A percentile compares a stretch with the other conserved stretches of the same genome.
Conservation (phyloP, 2,113 vertebrate genomes). For the Odocoileus hemionus region DNA sequence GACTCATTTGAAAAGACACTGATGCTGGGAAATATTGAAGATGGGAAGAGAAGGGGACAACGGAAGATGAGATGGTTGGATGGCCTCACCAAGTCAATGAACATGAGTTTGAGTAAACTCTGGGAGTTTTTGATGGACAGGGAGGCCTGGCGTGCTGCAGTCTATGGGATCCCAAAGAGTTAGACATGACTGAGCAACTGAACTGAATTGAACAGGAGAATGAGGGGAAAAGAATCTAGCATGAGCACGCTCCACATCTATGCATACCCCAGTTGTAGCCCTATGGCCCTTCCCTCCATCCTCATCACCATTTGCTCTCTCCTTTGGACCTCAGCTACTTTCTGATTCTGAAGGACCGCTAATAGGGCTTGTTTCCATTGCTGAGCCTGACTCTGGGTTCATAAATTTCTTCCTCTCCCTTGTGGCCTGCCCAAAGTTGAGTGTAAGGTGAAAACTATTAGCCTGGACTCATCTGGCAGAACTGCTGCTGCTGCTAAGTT, state of each 20-base stretch:
- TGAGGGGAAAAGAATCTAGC: neutral
- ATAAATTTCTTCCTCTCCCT: neutral
- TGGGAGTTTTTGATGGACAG: neutral
- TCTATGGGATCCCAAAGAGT: neutral
- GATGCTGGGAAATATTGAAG: neutral
- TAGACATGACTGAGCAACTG: neutral
- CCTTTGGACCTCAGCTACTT: neutral
- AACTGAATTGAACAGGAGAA: neutral
- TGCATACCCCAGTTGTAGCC: neutral
- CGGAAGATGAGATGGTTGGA: neutral
- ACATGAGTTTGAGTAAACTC: neutral
- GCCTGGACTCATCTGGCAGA: neutral
- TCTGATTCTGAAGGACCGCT: neutral
- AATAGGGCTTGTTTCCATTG: neutral
- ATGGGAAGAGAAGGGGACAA: rapidly evolving
- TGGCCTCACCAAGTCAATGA: neutral
- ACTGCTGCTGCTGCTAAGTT: too few species aligned
- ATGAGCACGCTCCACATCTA: neutral
- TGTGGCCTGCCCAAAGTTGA: neutral
- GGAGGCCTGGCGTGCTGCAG: neutral
- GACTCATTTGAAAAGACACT: neutral
- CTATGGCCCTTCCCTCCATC: neutral
- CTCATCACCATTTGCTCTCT: neutral
- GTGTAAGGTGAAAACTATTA: neutral
- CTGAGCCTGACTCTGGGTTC: neutral